Conservation (phyloP, 2,888 invertebrate genomes). For the Acrocyrtus sp. region DNA sequence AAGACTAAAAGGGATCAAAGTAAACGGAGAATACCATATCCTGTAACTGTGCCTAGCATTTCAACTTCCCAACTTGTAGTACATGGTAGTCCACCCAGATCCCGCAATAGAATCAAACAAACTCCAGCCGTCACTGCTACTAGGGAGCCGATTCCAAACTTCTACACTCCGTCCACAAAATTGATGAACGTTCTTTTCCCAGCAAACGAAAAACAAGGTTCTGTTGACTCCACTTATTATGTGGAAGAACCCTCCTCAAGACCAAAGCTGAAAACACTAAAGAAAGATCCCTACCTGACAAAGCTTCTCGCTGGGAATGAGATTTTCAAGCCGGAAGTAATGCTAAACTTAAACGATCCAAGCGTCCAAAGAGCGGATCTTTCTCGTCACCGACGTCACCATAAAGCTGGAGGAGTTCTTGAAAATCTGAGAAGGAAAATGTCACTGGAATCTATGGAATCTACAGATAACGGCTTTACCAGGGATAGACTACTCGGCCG, state of each 20-base stretch:
- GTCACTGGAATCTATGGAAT: conserved; percentile 22
- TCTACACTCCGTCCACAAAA: conserved; percentile 13
- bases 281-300: conserved; percentile 28
- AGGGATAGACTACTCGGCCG: neutral
- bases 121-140: too few species aligned
- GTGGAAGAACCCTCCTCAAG: too few species aligned
- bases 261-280: conserved; percentile 13
- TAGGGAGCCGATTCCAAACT: conserved; percentile 17
- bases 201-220: neutral
- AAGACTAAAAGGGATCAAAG: too few species aligned
- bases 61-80: too few species aligned
- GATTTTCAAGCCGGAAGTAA: conserved; percentile 23
- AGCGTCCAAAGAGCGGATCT: neutral
- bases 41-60: too few species aligned
- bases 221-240: neutral
- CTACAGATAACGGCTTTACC: conserved; percentile 10
- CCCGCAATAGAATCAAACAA: neutral
- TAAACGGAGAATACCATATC: too few species aligned
- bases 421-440: conserved; percentile 1
- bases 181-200: neutral
- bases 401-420: neutral
- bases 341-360: conserved; percentile 8
- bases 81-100: too few species aligned
- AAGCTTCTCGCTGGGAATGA: conserved; percentile 27
- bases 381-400: neutral